Conservation (phyloP, 2,797 vertebrate genomes). For the Pseudopleuronectes americanus region DNA sequence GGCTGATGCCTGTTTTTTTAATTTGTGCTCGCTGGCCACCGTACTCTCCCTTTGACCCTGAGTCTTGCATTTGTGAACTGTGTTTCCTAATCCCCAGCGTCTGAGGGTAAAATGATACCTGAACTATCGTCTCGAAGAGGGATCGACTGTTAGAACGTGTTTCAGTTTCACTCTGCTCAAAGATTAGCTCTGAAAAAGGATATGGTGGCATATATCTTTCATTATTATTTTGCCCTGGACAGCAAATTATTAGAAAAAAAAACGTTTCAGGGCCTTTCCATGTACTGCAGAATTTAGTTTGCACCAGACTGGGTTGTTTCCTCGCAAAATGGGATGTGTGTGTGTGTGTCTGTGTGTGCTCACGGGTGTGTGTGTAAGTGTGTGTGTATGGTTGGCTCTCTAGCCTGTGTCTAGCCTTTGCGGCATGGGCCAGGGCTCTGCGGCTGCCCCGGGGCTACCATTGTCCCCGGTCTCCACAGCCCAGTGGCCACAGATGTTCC, state of each 20-base stretch:
- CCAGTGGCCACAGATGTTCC: constrained; percentile 89
- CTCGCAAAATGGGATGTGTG: constrained; percentile 48
- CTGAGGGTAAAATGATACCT: not conserved
- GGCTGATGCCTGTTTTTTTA: constrained; percentile 2
- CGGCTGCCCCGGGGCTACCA: constrained; percentile 80
- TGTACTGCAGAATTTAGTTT: constrained; percentile 29
- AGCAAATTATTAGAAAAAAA: constrained; percentile 12
- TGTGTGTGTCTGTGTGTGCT: constrained; percentile 32
- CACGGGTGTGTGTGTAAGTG: constrained; percentile 46
- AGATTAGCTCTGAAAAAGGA: no score
- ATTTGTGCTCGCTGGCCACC: constrained; percentile 8
- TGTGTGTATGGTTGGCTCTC: constrained; percentile 75
- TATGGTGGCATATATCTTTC: not conserved
- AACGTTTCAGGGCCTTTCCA: constrained; percentile 34
- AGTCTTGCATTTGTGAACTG: constrained; percentile 5
- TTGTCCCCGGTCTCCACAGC: constrained; percentile 85
- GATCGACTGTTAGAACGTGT: not conserved
- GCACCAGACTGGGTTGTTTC: constrained; percentile 40
- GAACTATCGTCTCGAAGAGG: not conserved
- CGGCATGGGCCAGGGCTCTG: constrained; percentile 82
- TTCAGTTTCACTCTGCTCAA: not conserved
- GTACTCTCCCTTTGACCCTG: not conserved
- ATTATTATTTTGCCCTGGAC: constrained; percentile 8
- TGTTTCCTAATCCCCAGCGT: not conserved
- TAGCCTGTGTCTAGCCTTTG: constrained; percentile 82